Evolutionary conservation across 2,113 vertebrate genomes (phyloP).

Genomic region (Calidris pugnax): DNA sequence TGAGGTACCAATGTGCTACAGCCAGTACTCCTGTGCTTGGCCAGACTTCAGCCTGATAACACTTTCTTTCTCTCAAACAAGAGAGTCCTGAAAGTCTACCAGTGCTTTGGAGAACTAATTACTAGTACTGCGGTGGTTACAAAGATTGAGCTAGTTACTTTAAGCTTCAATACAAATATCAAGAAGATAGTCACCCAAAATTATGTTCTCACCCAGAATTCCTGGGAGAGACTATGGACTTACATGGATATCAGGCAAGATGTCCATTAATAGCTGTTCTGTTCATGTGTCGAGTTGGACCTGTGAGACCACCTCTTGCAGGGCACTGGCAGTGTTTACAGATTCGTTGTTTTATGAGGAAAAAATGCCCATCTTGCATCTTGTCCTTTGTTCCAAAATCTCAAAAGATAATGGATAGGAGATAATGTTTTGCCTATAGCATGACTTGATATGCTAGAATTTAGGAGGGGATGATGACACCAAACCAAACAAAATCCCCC

Average conservation of each 20-base stretch:
- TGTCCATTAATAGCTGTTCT: not conserved
- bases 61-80: not conserved
- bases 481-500: fast-evolving
- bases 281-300: not conserved
- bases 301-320: not conserved
- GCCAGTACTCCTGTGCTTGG: not conserved
- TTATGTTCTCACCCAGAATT: not conserved
- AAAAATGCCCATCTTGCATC: not conserved
- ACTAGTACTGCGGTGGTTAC: not conserved
- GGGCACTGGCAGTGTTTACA: not conserved
- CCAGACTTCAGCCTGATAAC: not conserved
- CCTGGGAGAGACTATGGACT: not conserved
- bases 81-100: not conserved
- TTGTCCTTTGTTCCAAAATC: not conserved
- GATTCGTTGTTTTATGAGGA: not conserved
- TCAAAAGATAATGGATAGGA: not conserved
- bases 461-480: not conserved
- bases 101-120: not conserved
- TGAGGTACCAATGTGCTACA: not conserved
- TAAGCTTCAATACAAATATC: not conserved
- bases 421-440: not conserved
- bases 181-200: not conserved
- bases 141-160: not conserved
- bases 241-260: not conserved
- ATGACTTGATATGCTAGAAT: not conserved